Conservation (phyloP, 2,113 vertebrate species). For the Colaptes auratus region DNA sequence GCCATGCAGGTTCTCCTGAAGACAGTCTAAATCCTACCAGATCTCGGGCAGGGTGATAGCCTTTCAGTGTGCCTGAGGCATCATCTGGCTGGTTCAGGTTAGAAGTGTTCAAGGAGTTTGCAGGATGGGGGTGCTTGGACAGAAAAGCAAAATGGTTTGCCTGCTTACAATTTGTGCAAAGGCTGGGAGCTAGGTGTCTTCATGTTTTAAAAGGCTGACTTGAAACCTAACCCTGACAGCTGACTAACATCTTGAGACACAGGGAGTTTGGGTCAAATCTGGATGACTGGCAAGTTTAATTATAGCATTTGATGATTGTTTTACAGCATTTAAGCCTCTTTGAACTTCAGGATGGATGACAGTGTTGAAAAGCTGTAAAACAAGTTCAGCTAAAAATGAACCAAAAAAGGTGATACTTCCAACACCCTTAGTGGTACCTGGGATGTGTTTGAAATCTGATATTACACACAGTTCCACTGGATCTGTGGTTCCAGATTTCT, state of each 20-base stretch:
- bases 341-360: conserved; percentile 35
- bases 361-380: conserved; percentile 52
- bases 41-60: neutral
- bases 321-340: conserved; percentile 54
- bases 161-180: neutral
- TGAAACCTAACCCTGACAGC: conserved; percentile 14
- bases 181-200: neutral
- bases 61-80: neutral
- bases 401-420: neutral
- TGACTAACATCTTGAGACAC: conserved; percentile 40
- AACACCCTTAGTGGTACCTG: conserved; percentile 13
- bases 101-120: neutral
- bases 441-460: conserved; percentile 5
- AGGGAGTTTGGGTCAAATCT: conserved; percentile 52
- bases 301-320: conserved; percentile 48
- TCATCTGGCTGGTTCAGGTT: neutral
- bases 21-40: neutral
- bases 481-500: neutral
- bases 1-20: neutral
- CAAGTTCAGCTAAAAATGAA: conserved; percentile 23
- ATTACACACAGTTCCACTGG: neutral
- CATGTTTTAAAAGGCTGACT: neutral
- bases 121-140: neutral
- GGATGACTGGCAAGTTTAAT: conserved; percentile 62
- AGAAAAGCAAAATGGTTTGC: neutral